A percentile compares a stretch with the other conserved stretches of the same genome.
Evolutionary conservation across 1,140 invertebrate genomes (phyloP).

Genomic region (Cydia strobilella): DNA sequence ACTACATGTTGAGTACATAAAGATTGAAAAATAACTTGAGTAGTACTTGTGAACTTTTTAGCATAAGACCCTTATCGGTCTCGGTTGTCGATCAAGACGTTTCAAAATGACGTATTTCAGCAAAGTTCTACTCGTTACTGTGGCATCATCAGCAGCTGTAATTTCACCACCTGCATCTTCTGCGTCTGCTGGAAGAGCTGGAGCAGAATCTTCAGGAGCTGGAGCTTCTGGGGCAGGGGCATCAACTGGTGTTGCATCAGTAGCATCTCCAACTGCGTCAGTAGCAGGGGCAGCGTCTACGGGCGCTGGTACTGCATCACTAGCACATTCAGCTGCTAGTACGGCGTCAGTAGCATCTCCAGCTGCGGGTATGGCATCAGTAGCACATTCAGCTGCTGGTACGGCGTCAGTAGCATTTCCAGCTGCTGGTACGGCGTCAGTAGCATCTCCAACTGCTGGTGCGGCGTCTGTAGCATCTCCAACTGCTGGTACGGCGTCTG

Average conservation of each 20-base stretch:
- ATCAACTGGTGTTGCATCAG: background rate
- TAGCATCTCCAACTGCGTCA: background rate
- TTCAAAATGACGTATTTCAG: background rate
- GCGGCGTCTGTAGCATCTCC: background rate
- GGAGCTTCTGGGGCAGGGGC: background rate
- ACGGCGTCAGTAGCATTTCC: background rate
- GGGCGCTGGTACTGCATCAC: background rate
- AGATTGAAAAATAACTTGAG: too few relatives aligned
- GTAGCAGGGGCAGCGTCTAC: too few relatives aligned
- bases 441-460: background rate
- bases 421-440: background rate
- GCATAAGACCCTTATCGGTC: too few relatives aligned
- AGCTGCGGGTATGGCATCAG: background rate
- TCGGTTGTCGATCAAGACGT: background rate
- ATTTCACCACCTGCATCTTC: background rate
- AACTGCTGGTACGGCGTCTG: background rate
- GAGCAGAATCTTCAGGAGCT: background rate
- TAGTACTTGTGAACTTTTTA: too few relatives aligned
- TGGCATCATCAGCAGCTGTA: background rate
- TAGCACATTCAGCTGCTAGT: background rate
- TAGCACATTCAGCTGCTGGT: background rate
- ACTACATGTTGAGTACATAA: too few relatives aligned
- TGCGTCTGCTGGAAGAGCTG: background rate
- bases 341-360: background rate
- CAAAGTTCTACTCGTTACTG: background rate